These are phyloP conservation scores for Philaethria dido DNA, from an alignment of 2,888 invertebrate species.

Conservation along the genomic window DNA sequence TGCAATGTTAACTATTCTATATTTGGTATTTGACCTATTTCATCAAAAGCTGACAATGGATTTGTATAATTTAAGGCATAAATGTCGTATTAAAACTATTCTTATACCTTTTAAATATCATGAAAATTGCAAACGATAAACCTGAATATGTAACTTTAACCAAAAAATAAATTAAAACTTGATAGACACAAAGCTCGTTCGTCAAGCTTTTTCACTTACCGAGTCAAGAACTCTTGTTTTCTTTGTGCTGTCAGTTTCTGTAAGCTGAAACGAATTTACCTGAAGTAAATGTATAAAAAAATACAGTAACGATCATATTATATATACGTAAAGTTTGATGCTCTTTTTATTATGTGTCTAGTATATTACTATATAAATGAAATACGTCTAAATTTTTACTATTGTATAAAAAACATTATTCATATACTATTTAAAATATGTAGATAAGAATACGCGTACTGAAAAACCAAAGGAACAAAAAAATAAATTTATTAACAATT, in stretches of 20 bases:
- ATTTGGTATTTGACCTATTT: neutral
- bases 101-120: neutral
- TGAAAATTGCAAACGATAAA: neutral
- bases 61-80: too few species aligned
- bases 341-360: too few species aligned
- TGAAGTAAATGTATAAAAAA: neutral
- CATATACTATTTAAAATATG: too few species aligned
- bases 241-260: neutral
- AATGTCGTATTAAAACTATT: too few species aligned
- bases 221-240: neutral
- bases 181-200: neutral
- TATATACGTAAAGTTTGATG: too few species aligned
- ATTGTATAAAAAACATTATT: too few species aligned
- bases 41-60: neutral
- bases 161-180: neutral
- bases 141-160: neutral
- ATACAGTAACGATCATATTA: too few species aligned
- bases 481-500: too few species aligned
- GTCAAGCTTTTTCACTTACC: neutral
- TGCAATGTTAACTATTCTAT: neutral
- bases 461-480: too few species aligned
- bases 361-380: too few species aligned
- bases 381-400: too few species aligned
- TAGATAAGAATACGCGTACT: too few species aligned
- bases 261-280: neutral